Evolutionary conservation across 2,113 vertebrate genomes (phyloP).

Genomic region (Larimichthys polyactis): DNA sequence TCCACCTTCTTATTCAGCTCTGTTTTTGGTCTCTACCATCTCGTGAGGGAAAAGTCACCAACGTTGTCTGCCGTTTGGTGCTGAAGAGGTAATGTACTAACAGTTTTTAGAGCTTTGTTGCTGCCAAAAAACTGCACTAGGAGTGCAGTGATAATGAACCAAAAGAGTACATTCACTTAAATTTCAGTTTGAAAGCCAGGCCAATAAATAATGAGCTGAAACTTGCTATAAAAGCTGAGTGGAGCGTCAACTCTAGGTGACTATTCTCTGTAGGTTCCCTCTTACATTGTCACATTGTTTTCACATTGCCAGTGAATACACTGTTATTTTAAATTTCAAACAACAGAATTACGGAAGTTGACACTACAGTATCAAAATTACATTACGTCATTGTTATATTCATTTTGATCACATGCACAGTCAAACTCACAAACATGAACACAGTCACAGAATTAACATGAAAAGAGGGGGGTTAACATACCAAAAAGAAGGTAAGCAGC

Average conservation of each 20-base stretch:
- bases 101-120: neutral
- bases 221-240: neutral
- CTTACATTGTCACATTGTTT: neutral
- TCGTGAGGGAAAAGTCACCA: too few species aligned
- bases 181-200: too few species aligned
- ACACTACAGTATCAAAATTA: neutral
- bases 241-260: too few species aligned
- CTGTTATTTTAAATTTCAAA: neutral
- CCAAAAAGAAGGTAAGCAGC: slow-evolving; percentile 47
- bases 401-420: neutral
- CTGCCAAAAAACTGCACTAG: too few species aligned
- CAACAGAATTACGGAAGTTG: neutral
- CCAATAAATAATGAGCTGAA: neutral
- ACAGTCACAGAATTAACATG: slow-evolving; percentile 21
- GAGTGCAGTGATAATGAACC: too few species aligned
- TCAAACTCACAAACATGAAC: slow-evolving; percentile 21
- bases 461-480: slow-evolving; percentile 42
- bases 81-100: neutral
- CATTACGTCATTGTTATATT: neutral
- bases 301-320: neutral
- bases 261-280: neutral
- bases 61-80: neutral
- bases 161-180: neutral
- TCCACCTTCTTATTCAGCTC: too few species aligned
- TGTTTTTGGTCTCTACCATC: too few species aligned